Conservation (phyloP, 92 coral and sea anemone species). For the Diadumene lineata region DNA sequence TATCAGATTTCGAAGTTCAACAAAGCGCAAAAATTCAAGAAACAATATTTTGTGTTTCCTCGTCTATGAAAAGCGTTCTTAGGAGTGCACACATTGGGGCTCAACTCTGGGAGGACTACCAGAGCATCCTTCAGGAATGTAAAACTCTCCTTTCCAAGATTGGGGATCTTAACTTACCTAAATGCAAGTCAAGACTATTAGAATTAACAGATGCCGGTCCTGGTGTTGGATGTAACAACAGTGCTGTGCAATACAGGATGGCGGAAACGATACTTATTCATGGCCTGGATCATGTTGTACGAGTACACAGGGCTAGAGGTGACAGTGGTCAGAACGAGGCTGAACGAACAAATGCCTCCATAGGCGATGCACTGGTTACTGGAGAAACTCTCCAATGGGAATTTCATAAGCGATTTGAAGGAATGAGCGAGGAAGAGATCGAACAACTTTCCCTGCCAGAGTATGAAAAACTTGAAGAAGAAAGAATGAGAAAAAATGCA, state of each 20-base stretch:
- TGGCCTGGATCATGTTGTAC: conserved; percentile 37
- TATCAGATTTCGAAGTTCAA: neutral
- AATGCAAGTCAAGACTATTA: conserved; percentile 37
- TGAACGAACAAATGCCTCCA: conserved; percentile 55
- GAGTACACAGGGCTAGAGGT: conserved; percentile 50
- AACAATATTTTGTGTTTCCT: neutral
- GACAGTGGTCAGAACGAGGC: conserved; percentile 66
- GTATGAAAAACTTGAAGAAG: conserved; percentile 32
- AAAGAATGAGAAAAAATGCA: conserved; percentile 61
- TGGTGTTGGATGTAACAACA: conserved; percentile 53
- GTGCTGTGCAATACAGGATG: conserved; percentile 42
- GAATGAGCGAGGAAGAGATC: conserved; percentile 42
- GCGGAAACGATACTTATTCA: conserved; percentile 49
- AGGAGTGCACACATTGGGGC: neutral
- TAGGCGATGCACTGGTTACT: conserved; percentile 49
- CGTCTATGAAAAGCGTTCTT: neutral
- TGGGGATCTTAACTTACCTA: conserved; percentile 13
- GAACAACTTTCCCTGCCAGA: conserved; percentile 38
- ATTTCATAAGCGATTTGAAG: conserved; percentile 43
- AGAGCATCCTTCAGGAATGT: no score
- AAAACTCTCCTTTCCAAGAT: no score
- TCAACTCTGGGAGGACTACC: neutral
- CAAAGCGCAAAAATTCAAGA: neutral
- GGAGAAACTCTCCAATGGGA: conserved; percentile 66
- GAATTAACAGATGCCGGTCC: conserved; percentile 66